Base-by-base conservation (phyloP, 2,888 invertebrate species). In the Eudasyphora cyanicolor region DNA sequence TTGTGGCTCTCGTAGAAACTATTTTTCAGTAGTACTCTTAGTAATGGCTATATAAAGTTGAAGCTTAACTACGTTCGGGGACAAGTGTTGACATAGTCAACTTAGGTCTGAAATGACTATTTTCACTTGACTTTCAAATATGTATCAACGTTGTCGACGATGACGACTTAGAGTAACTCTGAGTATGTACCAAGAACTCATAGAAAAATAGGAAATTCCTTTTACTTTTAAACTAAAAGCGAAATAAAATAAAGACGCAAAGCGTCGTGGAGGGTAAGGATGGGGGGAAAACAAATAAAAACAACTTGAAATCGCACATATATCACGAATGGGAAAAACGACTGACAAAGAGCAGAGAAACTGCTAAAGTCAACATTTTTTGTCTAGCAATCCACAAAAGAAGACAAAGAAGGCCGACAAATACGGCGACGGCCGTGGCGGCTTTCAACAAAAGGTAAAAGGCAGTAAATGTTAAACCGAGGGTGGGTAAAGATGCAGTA, bases 51-150 rank as follows among this genome's bases (percentile, higher is more conserved):
- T 45, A n/a, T 32, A n/a, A n/a, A n/a, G 45, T 45, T 45, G n/a
- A 45, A 45, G 45, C n/a, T 45, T n/a, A 45, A 45, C 45, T 7
- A 45, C 69, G 73, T 60, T 82, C 19, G 45, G 17, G 38, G 45
- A 88, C 86, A 89, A 89, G 89, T 90, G 89, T 90, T 90, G 89
- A 89, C 89, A 76, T 71, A 82, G 79, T 75, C 81, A 82, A 82
- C 85, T 85, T 64, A 70, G 71, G 74, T 76, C 76, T 4, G 32
- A 38, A 79, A 76, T 73, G 79, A 78, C 77, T 74, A 49, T 76
- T 42, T 77, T 70, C 42, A 74, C 71, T 82, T 79, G 32, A 74
- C 60, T 77, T 54, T 32, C 57, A 38, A 77, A 79, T 71, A 14
- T 8, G 51, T 54, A 27, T 14, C 8, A 69, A 21, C 54, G 35